Conservation (phyloP, 2,888 invertebrate species). For the Ennomos fuscantarius region DNA sequence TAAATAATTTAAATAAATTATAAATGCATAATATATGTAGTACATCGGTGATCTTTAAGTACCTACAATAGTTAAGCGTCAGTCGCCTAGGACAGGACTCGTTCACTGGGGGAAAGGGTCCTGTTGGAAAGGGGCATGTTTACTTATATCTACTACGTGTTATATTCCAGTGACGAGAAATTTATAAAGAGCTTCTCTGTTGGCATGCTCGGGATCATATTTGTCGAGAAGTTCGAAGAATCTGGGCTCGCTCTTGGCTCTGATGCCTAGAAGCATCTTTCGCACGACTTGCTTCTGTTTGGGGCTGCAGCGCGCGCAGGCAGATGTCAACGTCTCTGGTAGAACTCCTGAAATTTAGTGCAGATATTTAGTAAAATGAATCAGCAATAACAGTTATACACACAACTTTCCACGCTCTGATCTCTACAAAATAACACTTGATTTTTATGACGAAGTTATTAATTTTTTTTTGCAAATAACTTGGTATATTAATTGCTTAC, state of each 20-base stretch:
- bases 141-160: conserved; percentile 32
- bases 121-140: conserved; percentile 37
- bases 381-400: too few relatives aligned
- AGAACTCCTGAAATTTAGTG: conserved; percentile 65
- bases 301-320: conserved; percentile 87
- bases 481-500: conserved; percentile 53
- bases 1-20: conserved; percentile 38
- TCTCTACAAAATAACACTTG: too few relatives aligned
- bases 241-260: conserved; percentile 87
- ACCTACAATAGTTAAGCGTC: conserved; percentile 8
- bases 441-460: too few relatives aligned
- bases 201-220: conserved; percentile 89
- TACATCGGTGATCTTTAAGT: conserved; percentile 18
- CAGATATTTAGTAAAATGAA: too few relatives aligned
- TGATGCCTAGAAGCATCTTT: conserved; percentile 88
- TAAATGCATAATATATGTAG: conserved; percentile 51
- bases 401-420: too few relatives aligned
- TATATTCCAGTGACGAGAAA: conserved; percentile 78
- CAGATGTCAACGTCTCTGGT: conserved; percentile 88
- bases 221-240: conserved; percentile 89
- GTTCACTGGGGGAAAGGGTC: too few relatives aligned
- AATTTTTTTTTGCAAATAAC: too few relatives aligned
- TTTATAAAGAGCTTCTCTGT: conserved; percentile 86
- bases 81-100: conserved; percentile 22
- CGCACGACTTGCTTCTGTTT: conserved; percentile 86